Evolutionary conservation across 2,888 invertebrate genomes (phyloP), one percentile per base, ranked within the genome.

Genomic region (Rhingia campestris): DNA sequence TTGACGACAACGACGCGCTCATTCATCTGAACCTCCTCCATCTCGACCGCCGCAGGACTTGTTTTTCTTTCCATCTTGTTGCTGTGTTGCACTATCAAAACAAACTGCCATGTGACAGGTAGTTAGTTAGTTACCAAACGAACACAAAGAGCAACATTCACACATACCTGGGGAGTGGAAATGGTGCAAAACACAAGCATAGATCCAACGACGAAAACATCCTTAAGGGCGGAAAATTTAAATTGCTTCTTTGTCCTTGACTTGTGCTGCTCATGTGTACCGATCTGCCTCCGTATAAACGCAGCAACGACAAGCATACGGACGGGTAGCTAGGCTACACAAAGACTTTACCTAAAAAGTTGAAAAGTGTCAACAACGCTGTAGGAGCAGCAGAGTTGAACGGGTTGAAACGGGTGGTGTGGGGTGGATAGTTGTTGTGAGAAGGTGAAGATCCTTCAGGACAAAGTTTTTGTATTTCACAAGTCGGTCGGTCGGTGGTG

Each of bases 191-290:
- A 56, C 51, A 43, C 39, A 43, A 35, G 54, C 43, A 32, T 51
- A 58, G 35, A 58, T 22, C 22, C 58, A 59, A 76, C 53, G 75
- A 54, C 49, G 63, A 81, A 66, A 74, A 64, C 82, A 79, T 79
- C 82, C 82, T 79, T 74, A 64, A 73, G 79, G 79, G 64, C 45
- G 69, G 63, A 64, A 79, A 74, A 79, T 79, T 69, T 74, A 84
- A 84, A 84, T 84, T 84, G 82, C 79, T 84, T 74, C 82, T 79
- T 84, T 84, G 82, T 84, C 82, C 82, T 84, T 84, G 82, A 84
- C 82, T 84, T 74, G 74, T 58, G 69, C 53, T 84, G 63, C 49
- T 84, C 59, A 79, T 77, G 72, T 81, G 76, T 59, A 61, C 35
- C 66, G 7, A 47, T 53, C 43, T 45, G 22, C 22, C 51, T 39